A percentile compares a stretch with the other conserved stretches of the same genome.
These are phyloP conservation scores for Notodonta dromedarius DNA, from an alignment of 2,888 invertebrate genomes.

Conservation along the genomic window DNA sequence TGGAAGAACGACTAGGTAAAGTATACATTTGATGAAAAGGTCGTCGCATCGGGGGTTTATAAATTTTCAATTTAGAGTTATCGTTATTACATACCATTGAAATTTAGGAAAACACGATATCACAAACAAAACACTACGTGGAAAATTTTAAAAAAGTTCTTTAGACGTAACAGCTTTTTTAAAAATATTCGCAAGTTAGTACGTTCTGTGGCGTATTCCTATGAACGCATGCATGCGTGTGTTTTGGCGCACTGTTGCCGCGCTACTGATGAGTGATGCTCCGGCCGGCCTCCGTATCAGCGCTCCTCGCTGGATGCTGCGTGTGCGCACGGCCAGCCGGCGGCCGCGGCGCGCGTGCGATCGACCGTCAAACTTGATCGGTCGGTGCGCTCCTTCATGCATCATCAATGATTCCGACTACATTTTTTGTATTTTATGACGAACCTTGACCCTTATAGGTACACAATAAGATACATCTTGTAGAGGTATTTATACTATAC, in stretches of 20 bases:
- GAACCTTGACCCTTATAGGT: conserved; percentile 11
- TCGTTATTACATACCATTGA: conserved; percentile 4
- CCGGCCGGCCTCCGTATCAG: conserved; percentile 20
- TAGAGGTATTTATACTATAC: no score
- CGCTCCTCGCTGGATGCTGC: conserved; percentile 42
- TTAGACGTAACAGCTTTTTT: neutral
- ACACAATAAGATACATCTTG: neutral
- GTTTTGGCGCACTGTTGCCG: conserved; percentile 56
- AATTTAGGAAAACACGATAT: neutral
- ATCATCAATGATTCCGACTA: conserved; percentile 20
- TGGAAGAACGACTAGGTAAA: no score
- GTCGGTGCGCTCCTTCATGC: conserved; percentile 18
- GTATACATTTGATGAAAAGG: no score
- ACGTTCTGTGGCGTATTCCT: conserved; percentile 1
- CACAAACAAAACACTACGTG: conserved; percentile 4
- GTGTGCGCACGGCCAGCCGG: conserved; percentile 18
- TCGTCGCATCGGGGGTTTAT: no score
- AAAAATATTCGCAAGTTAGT: neutral
- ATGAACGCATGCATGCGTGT: conserved; percentile 46
- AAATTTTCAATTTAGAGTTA: no score
- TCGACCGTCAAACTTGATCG: conserved; percentile 1
- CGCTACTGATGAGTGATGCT: conserved; percentile 45
- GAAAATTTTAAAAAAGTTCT: neutral
- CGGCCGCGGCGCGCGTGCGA: neutral
- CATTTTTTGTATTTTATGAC: conserved; percentile 11